These are phyloP conservation scores for Trachymyrmex septentrionalis DNA, from an alignment of 1,140 invertebrate genomes.

Conservation along the genomic window DNA sequence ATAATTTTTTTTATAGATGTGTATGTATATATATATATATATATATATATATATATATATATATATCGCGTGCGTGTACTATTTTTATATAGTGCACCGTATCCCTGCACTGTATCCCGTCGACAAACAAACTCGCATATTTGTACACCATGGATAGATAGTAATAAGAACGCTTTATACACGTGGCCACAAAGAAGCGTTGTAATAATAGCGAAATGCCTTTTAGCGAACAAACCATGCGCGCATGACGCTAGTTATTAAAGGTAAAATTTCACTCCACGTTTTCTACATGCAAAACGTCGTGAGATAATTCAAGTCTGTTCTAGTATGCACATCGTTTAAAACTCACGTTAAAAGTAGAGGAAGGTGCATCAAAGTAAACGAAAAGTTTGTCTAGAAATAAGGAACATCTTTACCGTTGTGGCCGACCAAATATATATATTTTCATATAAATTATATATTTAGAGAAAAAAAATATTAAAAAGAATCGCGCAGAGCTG, in stretches of 20 bases:
- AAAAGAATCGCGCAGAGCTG: neutral
- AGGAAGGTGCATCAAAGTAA: neutral
- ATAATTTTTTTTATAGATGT: conserved; percentile 31
- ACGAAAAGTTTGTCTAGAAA: neutral
- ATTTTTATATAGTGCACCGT: conserved; percentile 1
- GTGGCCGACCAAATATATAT: neutral
- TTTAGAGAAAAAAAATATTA: conserved; percentile 6
- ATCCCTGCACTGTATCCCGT: neutral
- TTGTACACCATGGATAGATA: conserved; percentile 10
- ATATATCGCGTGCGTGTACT: neutral
- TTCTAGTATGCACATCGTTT: neutral
- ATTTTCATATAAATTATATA: neutral
- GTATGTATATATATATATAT: neutral
- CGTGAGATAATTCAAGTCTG: neutral
- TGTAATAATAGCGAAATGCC: conserved; percentile 30
- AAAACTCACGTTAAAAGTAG: conserved; percentile 12
- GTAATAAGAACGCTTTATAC: conserved; percentile 35
- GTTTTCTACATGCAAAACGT: neutral
- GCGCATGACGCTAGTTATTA: neutral
- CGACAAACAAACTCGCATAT: conserved; percentile 51
- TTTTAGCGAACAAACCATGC: conserved; percentile 14
- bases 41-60: neutral
- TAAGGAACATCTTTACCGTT: neutral
- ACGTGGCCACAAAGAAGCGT: conserved; percentile 22
- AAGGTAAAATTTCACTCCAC: neutral